Evolutionary conservation across 2,888 invertebrate genomes (phyloP), one percentile per base, ranked within the genome.

Genomic region (Auanema freiburgensis): DNA sequence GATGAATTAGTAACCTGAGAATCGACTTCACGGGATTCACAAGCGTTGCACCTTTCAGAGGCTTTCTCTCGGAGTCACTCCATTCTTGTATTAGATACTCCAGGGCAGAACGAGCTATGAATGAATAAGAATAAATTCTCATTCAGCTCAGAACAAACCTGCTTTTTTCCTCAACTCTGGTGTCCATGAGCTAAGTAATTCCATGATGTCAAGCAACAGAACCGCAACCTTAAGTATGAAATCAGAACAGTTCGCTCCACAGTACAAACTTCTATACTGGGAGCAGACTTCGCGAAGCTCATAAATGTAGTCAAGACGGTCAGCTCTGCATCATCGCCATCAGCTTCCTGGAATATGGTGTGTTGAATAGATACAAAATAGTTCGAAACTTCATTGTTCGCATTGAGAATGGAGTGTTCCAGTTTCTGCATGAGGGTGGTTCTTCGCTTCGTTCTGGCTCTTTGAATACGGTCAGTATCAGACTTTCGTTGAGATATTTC

Each of bases 71-170:
- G 10, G 50, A 51, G 33, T 55, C 60, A 2, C 40, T 21, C 67
- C 67, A 67, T 51, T 67, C 67, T 41, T 43, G 46, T 18, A 55
- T 54, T 16, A 74, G 58, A 58, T 69, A 74, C 12, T 63, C 58
- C 12, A 74, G 57, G 3, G 69, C 66, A 57, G 52, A 62, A 11
- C 67, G 65, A 2, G 70, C 74, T 73, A 56, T n/a, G n/a, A n/a
- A n/a, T n/a, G n/a, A 54, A 71, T 65, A 46, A 23, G 8, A 2
- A 18, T 12, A 46, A 33, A 33, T 5, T 33, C 33, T 8, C 8
- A 33, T 33, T 33, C 8, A 33, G 33, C 8, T 33, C 33, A 5
- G 8, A 33, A 3, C 3, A 33, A 33, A 33, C 33, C 33, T 33
- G 33, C 8, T 33, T 33, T 33, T 8, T 33, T 33, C 8, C 8